phyloP scores from a whole-genome alignment of 1,140 invertebrate genomes.

The Sminthurides bifidus region DNA sequence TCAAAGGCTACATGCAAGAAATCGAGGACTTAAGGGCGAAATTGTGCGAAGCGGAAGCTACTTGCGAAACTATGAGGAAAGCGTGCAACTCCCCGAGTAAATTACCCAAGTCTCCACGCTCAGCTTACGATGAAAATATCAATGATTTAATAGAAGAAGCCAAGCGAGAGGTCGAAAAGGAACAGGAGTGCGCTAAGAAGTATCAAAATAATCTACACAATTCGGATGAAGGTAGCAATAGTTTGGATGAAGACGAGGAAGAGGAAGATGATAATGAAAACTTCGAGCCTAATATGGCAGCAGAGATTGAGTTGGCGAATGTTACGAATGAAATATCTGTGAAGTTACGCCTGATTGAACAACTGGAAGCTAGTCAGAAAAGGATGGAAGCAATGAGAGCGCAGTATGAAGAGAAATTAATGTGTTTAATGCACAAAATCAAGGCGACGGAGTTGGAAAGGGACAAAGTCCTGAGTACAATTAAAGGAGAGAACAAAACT shows the following conservation, averaged over 20 bases:
- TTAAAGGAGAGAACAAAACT: constrained; percentile 25
- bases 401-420: constrained; percentile 91
- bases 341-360: constrained; percentile 84
- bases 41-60: constrained; percentile 66
- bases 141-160: constrained; percentile 48
- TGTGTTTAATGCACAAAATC: constrained; percentile 74
- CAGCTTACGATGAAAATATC: constrained; percentile 9
- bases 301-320: constrained; percentile 43
- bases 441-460: constrained; percentile 80
- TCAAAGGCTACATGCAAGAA: constrained; percentile 75
- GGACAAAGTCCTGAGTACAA: constrained; percentile 70
- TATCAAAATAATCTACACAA: constrained; percentile 39
- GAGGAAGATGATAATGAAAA: constrained; percentile 33
- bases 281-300: constrained; percentile 25
- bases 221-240: constrained; percentile 37
- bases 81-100: neutral
- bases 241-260: constrained; percentile 32
- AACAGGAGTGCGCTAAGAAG: constrained; percentile 40
- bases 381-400: constrained; percentile 67
- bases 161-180: constrained; percentile 51
- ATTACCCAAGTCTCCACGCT: neutral
- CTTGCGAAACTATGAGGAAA: constrained; percentile 17
- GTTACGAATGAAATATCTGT: constrained; percentile 82
- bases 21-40: constrained; percentile 80
- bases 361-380: constrained; percentile 76